A percentile compares a stretch with the other conserved stretches of the same genome.
phyloP scores from a whole-genome alignment of 2,888 invertebrate species.

The Caenorhabditis sp. region DNA sequence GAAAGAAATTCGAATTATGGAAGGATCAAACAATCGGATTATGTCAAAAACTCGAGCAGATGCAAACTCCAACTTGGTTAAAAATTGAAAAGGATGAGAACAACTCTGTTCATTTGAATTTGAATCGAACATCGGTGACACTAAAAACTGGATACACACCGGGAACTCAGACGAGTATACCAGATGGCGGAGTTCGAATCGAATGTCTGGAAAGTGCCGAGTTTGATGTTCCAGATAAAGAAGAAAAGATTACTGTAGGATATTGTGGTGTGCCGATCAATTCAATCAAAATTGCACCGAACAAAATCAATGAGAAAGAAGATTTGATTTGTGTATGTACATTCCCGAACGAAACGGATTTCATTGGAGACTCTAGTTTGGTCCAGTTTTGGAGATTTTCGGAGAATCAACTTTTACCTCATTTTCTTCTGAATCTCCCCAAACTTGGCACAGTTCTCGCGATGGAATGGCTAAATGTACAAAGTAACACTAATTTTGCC shows the following conservation, averaged over 20 bases:
- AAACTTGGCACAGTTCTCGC: conserved; percentile 26
- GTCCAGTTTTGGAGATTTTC: conserved; percentile 34
- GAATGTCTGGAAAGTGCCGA: not conserved
- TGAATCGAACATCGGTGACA: conserved; percentile 20
- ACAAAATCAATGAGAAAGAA: conserved; percentile 10
- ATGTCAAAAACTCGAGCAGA: not conserved
- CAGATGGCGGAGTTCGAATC: conserved; percentile 9
- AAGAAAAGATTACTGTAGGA: conserved; percentile 6
- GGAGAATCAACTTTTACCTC: not conserved
- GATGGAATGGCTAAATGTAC: conserved; percentile 34
- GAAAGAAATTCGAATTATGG: not conserved
- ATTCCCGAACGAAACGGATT: conserved; percentile 21
- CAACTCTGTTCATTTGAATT: conserved; percentile 4
- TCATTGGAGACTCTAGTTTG: conserved; percentile 19
- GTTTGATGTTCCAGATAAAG: not conserved
- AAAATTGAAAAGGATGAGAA: not conserved
- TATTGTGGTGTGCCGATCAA: conserved; percentile 43
- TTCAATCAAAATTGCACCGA: conserved; percentile 24
- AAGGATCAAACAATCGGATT: too few relatives aligned
- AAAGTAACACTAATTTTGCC: conserved; percentile 5
- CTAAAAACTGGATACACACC: not conserved
- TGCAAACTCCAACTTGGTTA: not conserved
- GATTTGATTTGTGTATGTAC: conserved; percentile 35
- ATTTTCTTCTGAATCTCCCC: conserved; percentile 18
- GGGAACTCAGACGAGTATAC: not conserved